Base-by-base conservation (phyloP, 2,797 vertebrate species). In the Myotis vivesi region DNA sequence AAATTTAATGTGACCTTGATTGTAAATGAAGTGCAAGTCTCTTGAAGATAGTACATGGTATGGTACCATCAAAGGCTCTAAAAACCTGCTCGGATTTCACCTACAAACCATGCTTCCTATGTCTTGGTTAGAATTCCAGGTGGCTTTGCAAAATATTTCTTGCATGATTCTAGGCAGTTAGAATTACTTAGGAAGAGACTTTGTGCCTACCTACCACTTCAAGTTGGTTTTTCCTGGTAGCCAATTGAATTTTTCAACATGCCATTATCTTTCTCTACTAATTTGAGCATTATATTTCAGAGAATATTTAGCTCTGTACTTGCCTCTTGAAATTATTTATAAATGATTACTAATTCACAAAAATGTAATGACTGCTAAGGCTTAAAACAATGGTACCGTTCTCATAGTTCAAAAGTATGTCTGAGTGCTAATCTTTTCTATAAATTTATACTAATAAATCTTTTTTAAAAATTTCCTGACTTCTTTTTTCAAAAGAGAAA, bases 21-120 rank as follows among this genome's bases (percentile, higher is more conserved):
- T 92, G 62, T 96, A 96, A 96, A 95, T 12, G 44, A 75, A 97
- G 46, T 44, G 46, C 25, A 75, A 91, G 8, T 71, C 69, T 96
- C 68, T 86, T 69, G 89, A 97, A 96, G 94, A 96, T 88, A 33
- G 57, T 94, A 57, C 16, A 2, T 44, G n/a, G 23, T 16, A 55
- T 51, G 41, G 46, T 49, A 46, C 28, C 6, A 80, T 59, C 22
- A 28, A 69, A 23, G 17, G 15, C 83, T 80, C 44, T 64, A 38
- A 19, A 84, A 51, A 36, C 15, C 46, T 72, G 28, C 11, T 41
- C 28, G 15, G 28, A 20, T 87, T 64, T 95, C 8, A 75, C 64
- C 41, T 73, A 85, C 20, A 57, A 51, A 19, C 25, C 28, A 3
- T 19, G 28, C 5, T 95, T 86, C 71, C 62, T 5, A 77, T 25